Conservation (phyloP, 1,140 invertebrate species). For the Zaprionus ghesquierei region DNA sequence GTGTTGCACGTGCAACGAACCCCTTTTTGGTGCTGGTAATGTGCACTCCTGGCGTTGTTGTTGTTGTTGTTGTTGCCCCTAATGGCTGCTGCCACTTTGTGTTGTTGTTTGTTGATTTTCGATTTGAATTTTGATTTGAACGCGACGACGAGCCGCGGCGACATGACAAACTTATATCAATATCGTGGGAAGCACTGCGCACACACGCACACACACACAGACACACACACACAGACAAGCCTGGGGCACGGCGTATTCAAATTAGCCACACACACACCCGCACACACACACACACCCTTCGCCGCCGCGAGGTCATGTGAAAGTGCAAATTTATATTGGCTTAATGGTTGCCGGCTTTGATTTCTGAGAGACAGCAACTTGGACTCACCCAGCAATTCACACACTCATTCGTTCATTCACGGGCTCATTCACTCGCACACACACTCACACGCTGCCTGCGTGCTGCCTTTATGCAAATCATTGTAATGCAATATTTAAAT, state of each 20-base stretch:
- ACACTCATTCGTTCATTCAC: slow-evolving; percentile 14
- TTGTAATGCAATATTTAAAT: slow-evolving; percentile 80
- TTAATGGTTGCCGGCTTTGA: slow-evolving; percentile 66
- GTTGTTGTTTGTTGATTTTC: slow-evolving; percentile 33
- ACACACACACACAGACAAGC: neutral
- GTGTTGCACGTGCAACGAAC: slow-evolving; percentile 32
- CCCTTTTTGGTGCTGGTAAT: slow-evolving; percentile 11
- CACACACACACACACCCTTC: slow-evolving; percentile 17
- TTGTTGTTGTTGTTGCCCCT: slow-evolving; percentile 15
- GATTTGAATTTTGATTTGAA: slow-evolving; percentile 52
- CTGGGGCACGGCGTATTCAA: slow-evolving; percentile 59
- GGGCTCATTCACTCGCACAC: neutral
- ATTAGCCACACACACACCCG: slow-evolving; percentile 41
- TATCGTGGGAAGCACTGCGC: slow-evolving; percentile 67
- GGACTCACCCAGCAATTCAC: slow-evolving; percentile 23
- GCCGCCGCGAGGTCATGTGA: slow-evolving; percentile 64
- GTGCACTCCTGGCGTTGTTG: slow-evolving; percentile 7
- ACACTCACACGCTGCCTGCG: slow-evolving; percentile 11
- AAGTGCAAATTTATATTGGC: slow-evolving; percentile 77
- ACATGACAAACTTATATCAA: slow-evolving; percentile 58
- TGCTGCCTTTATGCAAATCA: slow-evolving; percentile 71
- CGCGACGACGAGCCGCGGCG: slow-evolving; percentile 7
- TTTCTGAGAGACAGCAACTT: slow-evolving; percentile 31
- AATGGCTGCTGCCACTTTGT: slow-evolving; percentile 42
- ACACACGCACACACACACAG: slow-evolving; percentile 27